phyloP scores from a whole-genome alignment of 2,888 invertebrate genomes.

The Melangyna quadrimaculata region DNA sequence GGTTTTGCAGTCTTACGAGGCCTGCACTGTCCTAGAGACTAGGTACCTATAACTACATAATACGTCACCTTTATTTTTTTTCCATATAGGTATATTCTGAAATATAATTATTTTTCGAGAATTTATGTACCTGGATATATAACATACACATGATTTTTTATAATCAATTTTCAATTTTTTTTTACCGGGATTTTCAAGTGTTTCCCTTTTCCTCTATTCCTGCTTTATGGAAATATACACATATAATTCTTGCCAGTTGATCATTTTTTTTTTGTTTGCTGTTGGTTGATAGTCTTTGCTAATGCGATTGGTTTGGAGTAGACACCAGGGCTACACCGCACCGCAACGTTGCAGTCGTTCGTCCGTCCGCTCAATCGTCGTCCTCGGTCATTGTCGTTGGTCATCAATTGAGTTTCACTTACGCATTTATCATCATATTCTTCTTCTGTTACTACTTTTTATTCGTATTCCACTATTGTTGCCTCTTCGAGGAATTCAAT shows the following conservation, averaged over 20 bases:
- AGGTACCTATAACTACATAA: no score
- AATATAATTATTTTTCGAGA: no score
- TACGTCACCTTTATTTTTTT: no score
- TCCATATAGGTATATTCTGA: no score
- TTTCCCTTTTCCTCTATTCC: background rate
- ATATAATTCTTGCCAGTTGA: background rate
- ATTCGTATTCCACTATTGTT: slow-evolving; percentile 25
- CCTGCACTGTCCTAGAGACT: background rate
- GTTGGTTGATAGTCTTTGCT: background rate
- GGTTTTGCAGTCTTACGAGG: background rate
- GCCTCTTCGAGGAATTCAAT: slow-evolving; percentile 40
- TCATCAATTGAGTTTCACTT: slow-evolving; percentile 45
- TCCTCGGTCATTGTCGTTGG: background rate
- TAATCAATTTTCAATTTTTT: background rate
- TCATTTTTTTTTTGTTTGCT: background rate
- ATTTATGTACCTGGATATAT: no score
- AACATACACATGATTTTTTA: no score
- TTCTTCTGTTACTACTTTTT: slow-evolving; percentile 31
- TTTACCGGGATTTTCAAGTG: background rate
- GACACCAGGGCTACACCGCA: slow-evolving; percentile 28
- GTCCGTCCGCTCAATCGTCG: background rate
- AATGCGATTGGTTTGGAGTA: background rate
- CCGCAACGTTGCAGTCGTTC: background rate
- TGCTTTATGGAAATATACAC: background rate
- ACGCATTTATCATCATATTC: slow-evolving; percentile 56